Percentiles rank a stretch among this genome's conserved stretches.
phyloP scores from a whole-genome alignment of 2,113 vertebrate genomes.

The Nanorana parkeri region DNA sequence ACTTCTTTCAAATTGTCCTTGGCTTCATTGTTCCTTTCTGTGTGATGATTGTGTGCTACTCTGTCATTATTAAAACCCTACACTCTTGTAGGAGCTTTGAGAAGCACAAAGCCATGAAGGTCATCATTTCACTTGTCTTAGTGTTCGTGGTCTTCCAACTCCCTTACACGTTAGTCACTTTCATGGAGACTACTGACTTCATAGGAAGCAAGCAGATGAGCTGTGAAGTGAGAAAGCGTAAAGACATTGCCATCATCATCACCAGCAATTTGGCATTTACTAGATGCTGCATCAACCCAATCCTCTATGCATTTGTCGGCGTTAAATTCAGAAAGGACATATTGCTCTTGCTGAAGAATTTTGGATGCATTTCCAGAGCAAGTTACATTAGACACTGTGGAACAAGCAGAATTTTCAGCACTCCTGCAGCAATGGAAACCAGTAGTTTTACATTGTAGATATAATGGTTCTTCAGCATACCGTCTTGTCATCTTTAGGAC shows the following conservation, averaged over 20 bases:
- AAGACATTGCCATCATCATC: conserved; percentile 78
- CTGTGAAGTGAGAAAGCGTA: conserved; percentile 71
- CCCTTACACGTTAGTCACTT: conserved; percentile 84
- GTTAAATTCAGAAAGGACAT: conserved; percentile 87
- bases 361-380: conserved; percentile 59
- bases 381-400: fast-evolving
- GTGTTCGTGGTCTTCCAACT: conserved; percentile 87
- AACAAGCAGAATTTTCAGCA: neutral
- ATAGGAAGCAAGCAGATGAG: conserved; percentile 62
- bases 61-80: conserved; percentile 75
- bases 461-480: neutral
- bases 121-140: conserved; percentile 85
- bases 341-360: conserved; percentile 66
- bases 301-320: conserved; percentile 89
- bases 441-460: conserved; percentile 36
- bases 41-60: conserved; percentile 85
- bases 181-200: conserved; percentile 72
- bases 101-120: conserved; percentile 80
- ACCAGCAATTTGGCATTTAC: conserved; percentile 83
- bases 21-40: conserved; percentile 82
- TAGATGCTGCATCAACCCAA: conserved; percentile 91
- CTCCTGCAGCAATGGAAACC: neutral
- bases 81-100: conserved; percentile 69
- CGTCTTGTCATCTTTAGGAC: too few species aligned
- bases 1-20: conserved; percentile 72